Evolutionary conservation across 2,888 invertebrate species (phyloP).

Genomic region (Callyntrura sp.): DNA sequence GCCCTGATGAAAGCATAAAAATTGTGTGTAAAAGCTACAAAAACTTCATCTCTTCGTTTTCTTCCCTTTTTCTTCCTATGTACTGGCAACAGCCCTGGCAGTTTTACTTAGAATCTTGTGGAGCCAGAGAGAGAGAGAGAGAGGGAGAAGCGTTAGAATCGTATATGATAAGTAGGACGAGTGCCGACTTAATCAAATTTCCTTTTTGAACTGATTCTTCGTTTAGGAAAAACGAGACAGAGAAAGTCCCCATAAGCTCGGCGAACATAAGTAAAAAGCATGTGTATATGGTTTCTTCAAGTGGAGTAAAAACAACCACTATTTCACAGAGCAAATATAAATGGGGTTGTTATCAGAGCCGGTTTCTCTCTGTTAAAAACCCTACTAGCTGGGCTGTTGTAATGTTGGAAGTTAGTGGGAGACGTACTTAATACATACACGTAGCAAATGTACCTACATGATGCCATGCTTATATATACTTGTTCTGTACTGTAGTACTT

Average conservation of each 20-base stretch:
- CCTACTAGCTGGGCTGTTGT: conserved; percentile 2
- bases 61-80: conserved; percentile 17
- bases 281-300: conserved; percentile 22
- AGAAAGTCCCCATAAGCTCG: conserved; percentile 64
- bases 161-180: conserved; percentile 77
- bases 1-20: conserved; percentile 75
- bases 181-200: conserved; percentile 78
- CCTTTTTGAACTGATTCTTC: conserved; percentile 76
- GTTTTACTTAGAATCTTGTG: neutral
- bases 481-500: conserved; percentile 1
- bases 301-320: conserved; percentile 56
- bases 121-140: conserved; percentile 1
- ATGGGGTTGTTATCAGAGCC: conserved; percentile 68
- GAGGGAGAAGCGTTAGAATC: conserved; percentile 54
- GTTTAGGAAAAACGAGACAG: conserved; percentile 61
- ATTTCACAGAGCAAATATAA: conserved; percentile 66
- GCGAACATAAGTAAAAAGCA: conserved; percentile 47
- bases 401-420: conserved; percentile 33
- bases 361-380: conserved; percentile 15
- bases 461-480: neutral
- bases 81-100: conserved; percentile 3
- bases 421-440: neutral
- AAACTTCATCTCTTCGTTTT: conserved; percentile 50
- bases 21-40: conserved; percentile 73
- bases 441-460: conserved; percentile 32